Evolutionary conservation across 1,140 invertebrate genomes (phyloP), one percentile per base, ranked within the genome.

Genomic region (Leguminivora glycinivorella): DNA sequence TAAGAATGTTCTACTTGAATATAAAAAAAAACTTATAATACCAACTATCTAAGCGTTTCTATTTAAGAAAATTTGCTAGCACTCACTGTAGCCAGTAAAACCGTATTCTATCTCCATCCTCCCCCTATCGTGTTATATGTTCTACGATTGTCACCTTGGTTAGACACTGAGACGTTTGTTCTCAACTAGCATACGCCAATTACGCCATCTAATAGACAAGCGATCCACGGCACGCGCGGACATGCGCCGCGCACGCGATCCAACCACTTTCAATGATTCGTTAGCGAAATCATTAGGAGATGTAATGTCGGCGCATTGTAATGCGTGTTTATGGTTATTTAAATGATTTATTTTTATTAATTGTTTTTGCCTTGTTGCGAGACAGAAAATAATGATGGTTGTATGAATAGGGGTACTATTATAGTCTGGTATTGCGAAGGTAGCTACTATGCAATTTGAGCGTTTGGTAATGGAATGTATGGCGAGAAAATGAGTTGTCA

Each of bases 281-380:
- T 91, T 91, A 91, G 88, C 89, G 83, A 91, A 91, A 91, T 90
- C 88, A 90, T 91, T 91, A 91, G 84, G 83, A 91, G 88, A 90
- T 89, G 88, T 90, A 91, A 91, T 91, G 84, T 85, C 82, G 82
- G 81, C 81, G 85, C 83, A 90, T 91, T 90, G 89, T 91, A 90
- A 85, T 91, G 87, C 83, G 83, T 91, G 87, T 91, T 91, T 91
- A 90, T 90, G 83, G 85, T 89, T 89, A 91, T 91, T 90, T 89
- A 90, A 91, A 91, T 91, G 89, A 91, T 91, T 90, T 91, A 90
- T 91, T 91, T 91, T 91, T 91, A 91, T 91, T 91, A 88, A 91
- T 91, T 88, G 88, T 90, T 90, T 91, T 91, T 85, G 89, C 87
- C 89, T 91, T 89, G 89, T 87, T 88, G 82, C 87, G 68, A 88